Percentiles rank a stretch among this genome's conserved stretches.
These are phyloP conservation scores for Falco concolor DNA, from an alignment of 2,797 vertebrate genomes.

Conservation along the genomic window DNA sequence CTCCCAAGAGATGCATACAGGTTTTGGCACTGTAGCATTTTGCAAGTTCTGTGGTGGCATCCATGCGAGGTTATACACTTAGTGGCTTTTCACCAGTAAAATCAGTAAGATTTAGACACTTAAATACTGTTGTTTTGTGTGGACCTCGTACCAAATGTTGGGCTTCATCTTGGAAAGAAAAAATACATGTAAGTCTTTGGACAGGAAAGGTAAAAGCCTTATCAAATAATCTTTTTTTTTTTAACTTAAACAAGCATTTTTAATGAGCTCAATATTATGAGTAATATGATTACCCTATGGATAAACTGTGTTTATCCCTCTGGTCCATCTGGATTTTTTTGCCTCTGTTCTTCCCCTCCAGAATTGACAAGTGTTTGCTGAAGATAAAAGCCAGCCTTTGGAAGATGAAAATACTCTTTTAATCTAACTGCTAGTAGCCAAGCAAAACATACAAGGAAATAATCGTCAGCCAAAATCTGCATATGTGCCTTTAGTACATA, in stretches of 20 bases:
- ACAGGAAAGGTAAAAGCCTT: not conserved
- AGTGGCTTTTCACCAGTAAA: not conserved
- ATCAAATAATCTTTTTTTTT: not conserved
- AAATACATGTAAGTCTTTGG: not conserved
- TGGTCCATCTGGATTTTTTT: not conserved
- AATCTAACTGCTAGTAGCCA: not conserved
- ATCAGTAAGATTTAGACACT: not conserved
- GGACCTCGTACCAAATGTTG: not conserved
- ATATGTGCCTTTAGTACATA: not conserved
- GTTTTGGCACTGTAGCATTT: conserved; percentile 27
- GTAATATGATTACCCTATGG: not conserved
- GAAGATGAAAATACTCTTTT: not conserved
- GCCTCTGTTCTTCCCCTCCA: not conserved
- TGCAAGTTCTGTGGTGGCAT: not conserved
- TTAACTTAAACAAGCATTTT: not conserved
- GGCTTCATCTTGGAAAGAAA: not conserved
- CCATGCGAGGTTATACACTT: not conserved
- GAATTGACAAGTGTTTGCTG: not conserved
- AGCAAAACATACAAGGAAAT: not conserved
- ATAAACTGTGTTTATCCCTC: not conserved
- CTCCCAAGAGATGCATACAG: not conserved
- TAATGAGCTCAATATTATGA: not conserved
- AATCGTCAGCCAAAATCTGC: not conserved
- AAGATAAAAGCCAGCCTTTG: not conserved
- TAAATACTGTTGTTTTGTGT: not conserved